Conservation (phyloP, 2,888 invertebrate species). For the Heliconius erato region DNA sequence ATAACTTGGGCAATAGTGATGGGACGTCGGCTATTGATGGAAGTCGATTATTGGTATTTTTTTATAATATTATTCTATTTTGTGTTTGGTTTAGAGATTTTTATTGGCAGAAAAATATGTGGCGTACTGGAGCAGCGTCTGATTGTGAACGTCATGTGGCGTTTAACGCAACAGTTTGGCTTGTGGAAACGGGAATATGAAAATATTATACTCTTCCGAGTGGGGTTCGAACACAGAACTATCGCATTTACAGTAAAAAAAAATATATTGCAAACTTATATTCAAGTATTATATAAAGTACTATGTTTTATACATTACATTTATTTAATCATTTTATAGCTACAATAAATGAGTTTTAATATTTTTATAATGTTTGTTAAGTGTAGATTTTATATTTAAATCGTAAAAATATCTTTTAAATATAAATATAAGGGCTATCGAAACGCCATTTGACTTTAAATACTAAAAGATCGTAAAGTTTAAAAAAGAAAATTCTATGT, state of each 20-base stretch:
- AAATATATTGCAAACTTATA: too few species aligned
- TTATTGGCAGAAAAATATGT: too few species aligned
- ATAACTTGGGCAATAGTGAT: constrained; percentile 62
- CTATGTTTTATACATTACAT: background rate
- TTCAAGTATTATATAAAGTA: too few species aligned
- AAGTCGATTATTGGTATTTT: background rate
- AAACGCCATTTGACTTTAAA: background rate
- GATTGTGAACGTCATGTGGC: background rate
- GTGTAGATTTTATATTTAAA: background rate
- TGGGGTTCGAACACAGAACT: too few species aligned
- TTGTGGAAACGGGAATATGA: too few species aligned
- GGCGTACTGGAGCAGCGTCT: background rate
- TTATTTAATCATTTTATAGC: background rate
- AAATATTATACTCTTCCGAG: too few species aligned
- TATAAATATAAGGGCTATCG: background rate
- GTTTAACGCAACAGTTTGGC: too few species aligned
- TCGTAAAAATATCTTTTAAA: background rate
- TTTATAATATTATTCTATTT: too few species aligned
- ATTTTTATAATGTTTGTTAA: background rate
- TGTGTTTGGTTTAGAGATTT: too few species aligned
- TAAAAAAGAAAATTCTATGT: constrained; percentile 29
- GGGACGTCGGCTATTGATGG: background rate
- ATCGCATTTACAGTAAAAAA: too few species aligned
- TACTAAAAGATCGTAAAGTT: constrained; percentile 55
- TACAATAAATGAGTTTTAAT: background rate